Evolutionary conservation across 2,113 vertebrate genomes (phyloP).

Genomic region (Macrotus californicus): DNA sequence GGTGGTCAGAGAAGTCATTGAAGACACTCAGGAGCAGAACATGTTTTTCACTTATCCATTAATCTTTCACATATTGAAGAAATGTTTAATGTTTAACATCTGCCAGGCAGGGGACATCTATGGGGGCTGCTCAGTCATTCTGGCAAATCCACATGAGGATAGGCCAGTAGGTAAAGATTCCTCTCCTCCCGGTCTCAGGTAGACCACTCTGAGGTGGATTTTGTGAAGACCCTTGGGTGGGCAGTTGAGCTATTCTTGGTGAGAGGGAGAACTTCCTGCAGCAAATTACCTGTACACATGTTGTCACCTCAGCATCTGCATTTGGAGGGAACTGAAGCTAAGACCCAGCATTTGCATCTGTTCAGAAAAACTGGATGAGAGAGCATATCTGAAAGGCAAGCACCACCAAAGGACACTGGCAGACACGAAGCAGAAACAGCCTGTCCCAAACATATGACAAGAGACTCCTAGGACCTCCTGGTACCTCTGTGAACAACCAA

Average conservation of each 20-base stretch:
- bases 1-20: not conserved
- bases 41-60: not conserved
- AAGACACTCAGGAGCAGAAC: not conserved
- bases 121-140: not conserved
- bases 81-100: not conserved
- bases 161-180: not conserved
- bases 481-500: not conserved
- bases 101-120: constrained; percentile 11
- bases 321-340: not conserved
- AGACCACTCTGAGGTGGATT: not conserved
- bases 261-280: not conserved
- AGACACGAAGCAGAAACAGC: not conserved
- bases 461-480: not conserved
- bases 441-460: not conserved
- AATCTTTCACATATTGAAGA: not conserved
- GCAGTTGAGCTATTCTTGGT: not conserved
- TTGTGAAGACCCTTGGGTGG: not conserved
- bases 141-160: not conserved
- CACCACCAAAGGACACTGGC: not conserved
- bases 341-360: not conserved
- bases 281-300: not conserved
- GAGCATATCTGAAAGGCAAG: not conserved
- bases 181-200: not conserved
- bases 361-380: not conserved
- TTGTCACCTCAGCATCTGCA: not conserved